A percentile compares a stretch with the other conserved stretches of the same genome.
phyloP scores from a whole-genome alignment of 23 tunicate species.

The Diplosoma virens region DNA sequence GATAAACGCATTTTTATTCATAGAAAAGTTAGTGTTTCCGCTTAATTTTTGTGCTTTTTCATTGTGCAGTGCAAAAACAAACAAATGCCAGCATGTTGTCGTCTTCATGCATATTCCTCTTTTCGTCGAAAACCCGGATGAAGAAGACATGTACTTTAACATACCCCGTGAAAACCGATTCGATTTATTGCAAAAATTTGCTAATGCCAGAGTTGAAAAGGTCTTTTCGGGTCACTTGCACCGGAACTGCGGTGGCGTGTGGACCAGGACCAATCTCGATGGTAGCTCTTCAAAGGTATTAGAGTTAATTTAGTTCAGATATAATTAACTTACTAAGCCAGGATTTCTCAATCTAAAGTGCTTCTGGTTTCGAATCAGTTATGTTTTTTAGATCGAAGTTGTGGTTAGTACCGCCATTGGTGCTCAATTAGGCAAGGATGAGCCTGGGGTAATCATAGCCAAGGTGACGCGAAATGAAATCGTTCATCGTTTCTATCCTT shows the following conservation, averaged over 20 bases:
- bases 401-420: conserved; percentile 85
- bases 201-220: conserved; percentile 67
- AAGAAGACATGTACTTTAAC: conserved; percentile 59
- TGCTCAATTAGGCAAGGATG: conserved; percentile 70
- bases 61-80: conserved; percentile 34
- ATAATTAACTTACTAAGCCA: no score
- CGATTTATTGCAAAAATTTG: conserved; percentile 34
- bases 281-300: conserved; percentile 9
- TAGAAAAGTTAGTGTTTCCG: not conserved
- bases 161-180: conserved; percentile 40
- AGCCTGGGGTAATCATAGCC: conserved; percentile 68
- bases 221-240: conserved; percentile 89
- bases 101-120: conserved; percentile 92
- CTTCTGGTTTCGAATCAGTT: no score
- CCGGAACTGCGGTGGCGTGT: conserved; percentile 74
- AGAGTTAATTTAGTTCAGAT: no score
- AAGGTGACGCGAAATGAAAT: conserved; percentile 37
- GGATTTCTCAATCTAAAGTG: no score
- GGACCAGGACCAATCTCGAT: conserved; percentile 33
- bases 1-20: no score
- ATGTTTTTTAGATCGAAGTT: conserved; percentile 53
- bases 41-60: not conserved
- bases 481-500: conserved; percentile 50
- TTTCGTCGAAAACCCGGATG: conserved; percentile 55
- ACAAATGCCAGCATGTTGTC: conserved; percentile 23